Base-by-base conservation (phyloP, 2,113 vertebrate genomes). In the Lepus europaeus region DNA sequence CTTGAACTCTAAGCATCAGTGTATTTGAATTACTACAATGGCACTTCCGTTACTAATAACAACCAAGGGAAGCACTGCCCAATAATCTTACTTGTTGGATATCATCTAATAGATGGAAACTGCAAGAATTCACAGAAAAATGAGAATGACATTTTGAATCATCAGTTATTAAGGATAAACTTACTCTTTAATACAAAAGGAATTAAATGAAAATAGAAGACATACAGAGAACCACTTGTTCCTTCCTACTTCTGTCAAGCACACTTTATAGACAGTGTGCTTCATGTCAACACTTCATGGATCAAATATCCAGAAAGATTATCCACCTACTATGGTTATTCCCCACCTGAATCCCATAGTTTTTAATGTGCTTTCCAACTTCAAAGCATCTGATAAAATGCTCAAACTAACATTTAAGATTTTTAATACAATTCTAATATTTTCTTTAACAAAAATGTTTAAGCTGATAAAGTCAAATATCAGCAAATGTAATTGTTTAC, bases 191-290 rank as follows among this genome's bases (percentile, higher is more conserved):
- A 93, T 66, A 72, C n/a, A 36, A 49, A 83, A 72, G 11, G 19
- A 93, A 78, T 78, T 59, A 70, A 93, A 56, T 82, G 27, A 77
- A 59, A 83, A 78, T 16, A 36, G 70, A 87, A 82, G 22, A 9
- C 23, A 5, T 80, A 39, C 69, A 53, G 53, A 51, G 39, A 90
- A 33, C 27, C 9, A 11, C 29, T 33, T 64, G 2, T n/a, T 84
- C 53, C 69, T 80, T 76, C 73, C 29, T 29, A 3, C 23, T 23
- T 76, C n/a, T 45, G 29, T 27, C 61, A 70, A 39, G 61, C 6
- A 27, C 10, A 8, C 27, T 22, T 53, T 88, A 70, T 25, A 64
- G 53, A 78, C 6, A 27, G 78, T 45, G 20, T 4, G 10, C 33
- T 45, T 39, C 6, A 14, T 14, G 17, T 23, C 20, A 74, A 11